phyloP scores from a whole-genome alignment of 2,888 invertebrate genomes.

The Eupithecia subfuscata region DNA sequence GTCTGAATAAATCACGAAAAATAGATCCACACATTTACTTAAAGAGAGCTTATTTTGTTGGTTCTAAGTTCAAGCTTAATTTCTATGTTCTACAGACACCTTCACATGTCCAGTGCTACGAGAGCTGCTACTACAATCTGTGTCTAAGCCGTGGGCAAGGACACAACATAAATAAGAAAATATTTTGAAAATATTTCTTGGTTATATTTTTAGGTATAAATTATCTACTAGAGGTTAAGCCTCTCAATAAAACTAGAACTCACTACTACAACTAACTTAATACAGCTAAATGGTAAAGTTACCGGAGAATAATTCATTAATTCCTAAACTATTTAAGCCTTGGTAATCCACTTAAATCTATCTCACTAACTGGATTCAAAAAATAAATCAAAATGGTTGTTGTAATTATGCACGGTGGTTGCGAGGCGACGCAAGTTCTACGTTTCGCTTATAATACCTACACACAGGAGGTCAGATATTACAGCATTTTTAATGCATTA shows the following conservation, averaged over 20 bases:
- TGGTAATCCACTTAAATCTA: neutral
- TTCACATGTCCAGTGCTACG: no score
- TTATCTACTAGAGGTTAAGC: neutral
- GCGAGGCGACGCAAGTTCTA: neutral
- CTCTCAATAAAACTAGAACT: neutral
- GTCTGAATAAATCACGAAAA: neutral
- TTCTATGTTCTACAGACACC: no score
- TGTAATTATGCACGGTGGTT: neutral
- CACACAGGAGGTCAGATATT: no score
- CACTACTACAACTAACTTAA: neutral
- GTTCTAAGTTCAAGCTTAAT: no score
- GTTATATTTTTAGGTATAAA: neutral
- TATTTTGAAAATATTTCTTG: no score
- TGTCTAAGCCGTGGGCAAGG: no score
- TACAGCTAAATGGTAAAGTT: neutral
- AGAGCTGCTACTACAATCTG: no score
- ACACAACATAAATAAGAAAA: no score
- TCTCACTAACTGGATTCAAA: neutral
- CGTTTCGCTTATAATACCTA: neutral
- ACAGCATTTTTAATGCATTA: no score
- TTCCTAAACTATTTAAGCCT: neutral
- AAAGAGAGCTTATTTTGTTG: no score
- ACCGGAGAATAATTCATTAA: neutral
- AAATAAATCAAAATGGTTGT: conserved; percentile 6
- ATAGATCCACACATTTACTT: no score